phyloP scores from a whole-genome alignment of 2,888 invertebrate genomes.

The Microplitis manilae region DNA sequence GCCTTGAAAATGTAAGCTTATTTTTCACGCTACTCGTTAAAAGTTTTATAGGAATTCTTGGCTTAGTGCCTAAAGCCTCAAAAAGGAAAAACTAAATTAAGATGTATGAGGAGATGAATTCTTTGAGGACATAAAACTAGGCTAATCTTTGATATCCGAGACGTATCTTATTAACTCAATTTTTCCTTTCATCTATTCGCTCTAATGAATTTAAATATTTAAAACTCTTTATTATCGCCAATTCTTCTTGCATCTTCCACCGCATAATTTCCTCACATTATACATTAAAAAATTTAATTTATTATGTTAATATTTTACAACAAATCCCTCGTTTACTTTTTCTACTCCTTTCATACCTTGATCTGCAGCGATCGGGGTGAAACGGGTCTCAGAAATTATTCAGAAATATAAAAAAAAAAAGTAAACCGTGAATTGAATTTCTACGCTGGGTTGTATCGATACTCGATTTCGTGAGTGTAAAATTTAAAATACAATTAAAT shows the following conservation, averaged over 20 bases:
- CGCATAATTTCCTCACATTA: background rate
- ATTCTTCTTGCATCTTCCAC: background rate
- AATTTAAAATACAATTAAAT: background rate
- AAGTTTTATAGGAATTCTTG: background rate
- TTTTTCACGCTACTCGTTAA: background rate
- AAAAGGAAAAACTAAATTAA: background rate
- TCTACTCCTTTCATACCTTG: too few relatives aligned
- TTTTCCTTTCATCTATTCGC: background rate
- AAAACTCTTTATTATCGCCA: background rate
- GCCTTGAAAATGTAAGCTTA: background rate
- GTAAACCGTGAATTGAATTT: background rate
- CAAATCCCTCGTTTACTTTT: too few relatives aligned
- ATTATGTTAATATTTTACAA: too few relatives aligned
- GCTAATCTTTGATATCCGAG: background rate
- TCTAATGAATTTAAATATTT: background rate
- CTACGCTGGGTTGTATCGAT: background rate
- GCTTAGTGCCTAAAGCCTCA: background rate
- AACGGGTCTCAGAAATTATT: background rate
- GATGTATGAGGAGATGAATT: background rate
- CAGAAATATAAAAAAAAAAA: background rate
- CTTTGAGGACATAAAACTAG: background rate
- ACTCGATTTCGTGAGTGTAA: too few relatives aligned
- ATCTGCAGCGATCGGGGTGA: too few relatives aligned
- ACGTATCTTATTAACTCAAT: background rate
- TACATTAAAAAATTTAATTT: too few relatives aligned